Evolutionary conservation across 2,113 vertebrate species (phyloP), one percentile per base, ranked within the genome.

Genomic region (Elephas maximus): DNA sequence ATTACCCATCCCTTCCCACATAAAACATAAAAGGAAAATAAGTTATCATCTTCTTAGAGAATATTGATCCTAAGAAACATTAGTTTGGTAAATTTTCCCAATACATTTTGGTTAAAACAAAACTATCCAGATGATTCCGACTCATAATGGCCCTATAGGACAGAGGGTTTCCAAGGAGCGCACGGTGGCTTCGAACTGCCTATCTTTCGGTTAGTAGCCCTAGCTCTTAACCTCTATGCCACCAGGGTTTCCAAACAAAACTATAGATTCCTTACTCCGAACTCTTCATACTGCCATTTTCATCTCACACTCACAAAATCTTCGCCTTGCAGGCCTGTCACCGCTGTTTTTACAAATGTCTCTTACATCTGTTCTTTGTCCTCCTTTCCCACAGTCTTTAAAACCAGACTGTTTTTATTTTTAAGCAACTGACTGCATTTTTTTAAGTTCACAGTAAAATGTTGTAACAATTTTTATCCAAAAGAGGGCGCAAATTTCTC

Each of bases 401-500:
- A 60, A 85, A 80, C 57, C 92, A 88, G 69, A n/a, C 30, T n/a
- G 21, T 92, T 48, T 83, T 96, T 93, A 81, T 86, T 94, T 97
- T 95, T 69, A 83, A 93, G 51, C 26, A 30, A 21, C 12, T 18
- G 21, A 89, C 20, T n/a, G 69, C 15, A 2, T 87, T 83, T 69
- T 71, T 79, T 85, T 51, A 48, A 91, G 60, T 60, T 92, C 57
- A 65, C 73, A 67, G 24, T 48, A 88, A 44, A 7, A 33, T 60
- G 85, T 96, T 73, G 57, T 97, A 83, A 95, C 60, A 6, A 28
- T 57, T 93, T 96, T 97, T 97, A 92, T 97, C 98, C 98, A 98
- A 98, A 87, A 98, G 98, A 95, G 97, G 98, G 98, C 94, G 71
- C 97, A 98, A 94, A 96, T 96, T 97, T 97, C 90, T 93, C 62